Evolutionary conservation across 2,888 invertebrate species (phyloP), one percentile per base, ranked within the genome.

Genomic region (Ophioninae sp.): DNA sequence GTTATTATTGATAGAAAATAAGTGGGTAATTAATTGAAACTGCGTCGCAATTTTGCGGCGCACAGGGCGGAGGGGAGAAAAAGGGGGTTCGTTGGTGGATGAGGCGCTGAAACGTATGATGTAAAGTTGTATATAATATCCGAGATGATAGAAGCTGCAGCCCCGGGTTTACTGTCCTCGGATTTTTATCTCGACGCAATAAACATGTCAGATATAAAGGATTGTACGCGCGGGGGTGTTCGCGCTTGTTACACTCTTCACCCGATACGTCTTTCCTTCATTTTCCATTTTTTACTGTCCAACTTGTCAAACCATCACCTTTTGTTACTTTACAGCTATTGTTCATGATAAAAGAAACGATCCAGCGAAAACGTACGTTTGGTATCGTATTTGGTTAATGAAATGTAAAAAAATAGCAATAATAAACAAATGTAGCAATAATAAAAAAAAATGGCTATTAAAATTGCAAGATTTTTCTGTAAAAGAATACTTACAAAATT

Each of bases 131-230:
- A 81, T 78, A 84, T 61, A 83, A 78, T 69, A 44, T 81, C 79
- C 70, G 56, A 79, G 79, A 84, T 73, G 81, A 84, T 76, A 81
- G 81, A 81, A 81, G 79, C 81, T 77, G 74, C 80, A 74, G 72
- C 75, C 74, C 65, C 74, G 81, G 72, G 81, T 84, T 84, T 81
- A 84, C 84, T 84, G 84, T 84, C 81, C 81, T 79, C 84, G 81
- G 81, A 79, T 79, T 84, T 84, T 84, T 84, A 83, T 83, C 83
- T 83, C 44, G 77, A 77, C 61, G 78, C 83, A 81, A 83, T 83
- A 83, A 83, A 83, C 78, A 81, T 83, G 81, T 81, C 83, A 78
- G 80, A 83, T 78, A 81, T 78, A 81, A 80, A 83, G 70, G 80
- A 81, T 74, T 78, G 69, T 74, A 64, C 78, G 70, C 77, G 80